Evolutionary conservation across 2,797 vertebrate genomes (phyloP).

Genomic region (Craterocephalus amniculus): DNA sequence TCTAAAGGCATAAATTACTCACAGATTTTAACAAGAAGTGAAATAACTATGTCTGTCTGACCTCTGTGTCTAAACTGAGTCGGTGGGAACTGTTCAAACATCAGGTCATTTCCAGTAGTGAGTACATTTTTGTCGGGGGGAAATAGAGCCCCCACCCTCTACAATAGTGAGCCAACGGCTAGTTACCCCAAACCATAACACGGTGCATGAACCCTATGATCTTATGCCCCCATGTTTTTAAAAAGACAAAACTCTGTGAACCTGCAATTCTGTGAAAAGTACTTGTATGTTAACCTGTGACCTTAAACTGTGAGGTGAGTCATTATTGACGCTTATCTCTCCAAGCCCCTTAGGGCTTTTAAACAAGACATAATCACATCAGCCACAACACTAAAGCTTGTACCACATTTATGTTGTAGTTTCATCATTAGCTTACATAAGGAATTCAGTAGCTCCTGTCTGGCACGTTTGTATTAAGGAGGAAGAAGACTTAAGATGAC

Average conservation of each 20-base stretch:
- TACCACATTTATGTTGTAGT: conserved; percentile 54
- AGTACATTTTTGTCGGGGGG: conserved; percentile 16
- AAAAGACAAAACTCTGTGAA: conserved; percentile 26
- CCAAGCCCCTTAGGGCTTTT: conserved; percentile 45
- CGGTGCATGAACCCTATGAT: conserved; percentile 27
- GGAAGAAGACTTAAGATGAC: conserved; percentile 16
- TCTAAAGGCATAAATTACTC: background rate
- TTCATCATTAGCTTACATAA: conserved; percentile 72
- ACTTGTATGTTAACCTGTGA: conserved; percentile 35
- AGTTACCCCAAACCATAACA: conserved; percentile 28
- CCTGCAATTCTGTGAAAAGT: conserved; percentile 19
- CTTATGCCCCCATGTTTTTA: conserved; percentile 34
- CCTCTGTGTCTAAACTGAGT: background rate
- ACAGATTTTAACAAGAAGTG: conserved; percentile 1
- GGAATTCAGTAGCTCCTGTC: conserved; percentile 76
- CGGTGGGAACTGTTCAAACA: conserved; percentile 9
- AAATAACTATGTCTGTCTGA: conserved; percentile 3
- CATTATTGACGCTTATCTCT: conserved; percentile 49
- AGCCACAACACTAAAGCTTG: conserved; percentile 60
- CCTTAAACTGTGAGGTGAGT: conserved; percentile 56
- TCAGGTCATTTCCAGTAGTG: conserved; percentile 18
- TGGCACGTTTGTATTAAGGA: conserved; percentile 47
- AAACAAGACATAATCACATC: conserved; percentile 62
- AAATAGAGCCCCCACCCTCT: conserved; percentile 19
- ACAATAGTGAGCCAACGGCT: conserved; percentile 8